Evolutionary conservation across 2,888 invertebrate genomes (phyloP), one percentile per base, ranked within the genome.

Genomic region (Neoaliturus tenellus): DNA sequence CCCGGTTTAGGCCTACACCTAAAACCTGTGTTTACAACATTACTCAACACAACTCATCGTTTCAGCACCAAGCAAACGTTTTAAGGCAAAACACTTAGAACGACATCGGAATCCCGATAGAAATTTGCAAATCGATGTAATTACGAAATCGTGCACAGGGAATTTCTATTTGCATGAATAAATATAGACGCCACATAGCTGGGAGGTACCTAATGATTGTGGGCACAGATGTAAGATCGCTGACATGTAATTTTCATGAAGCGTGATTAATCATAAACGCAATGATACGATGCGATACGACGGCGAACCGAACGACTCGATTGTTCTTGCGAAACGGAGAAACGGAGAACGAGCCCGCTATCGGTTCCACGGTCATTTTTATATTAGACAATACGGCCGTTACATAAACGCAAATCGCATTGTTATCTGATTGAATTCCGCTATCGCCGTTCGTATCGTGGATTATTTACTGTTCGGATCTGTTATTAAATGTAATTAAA

Each of bases 171-270:
- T 69, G 69, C 69, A 69, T 69, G 69, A 69, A 35, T 69, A 69
- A 69, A 69, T 39, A 69, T 69, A 69, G 62, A 62, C 39, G 69
- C 23, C 33, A 20, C 20, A 69, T 23, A 39, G 69, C 69, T 39
- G 39, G 39, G 35, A 69, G 69, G 39, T 69, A 69, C 39, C 39
- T 69, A 69, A 69, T 69, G 69, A 69, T 35, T 69, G 69, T 39
- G 69, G 23, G 75, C 48, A 75, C 71, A 12, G 28, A 75, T 41
- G 39, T 41, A 44, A 44, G 75, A 44, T 75, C 28, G 75, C 69
- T 35, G 44, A 44, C 75, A n/a, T 75, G 75, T 44, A 75, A 75
- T 75, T 69, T 75, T 75, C 75, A 75, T 35, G 28, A 48, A 75
- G 39, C 75, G 75, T 75, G 75, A 75, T 75, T 44, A 44, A 75